Conservation (phyloP, 2,797 vertebrate species). For the Pantherophis alleghaniensis region DNA sequence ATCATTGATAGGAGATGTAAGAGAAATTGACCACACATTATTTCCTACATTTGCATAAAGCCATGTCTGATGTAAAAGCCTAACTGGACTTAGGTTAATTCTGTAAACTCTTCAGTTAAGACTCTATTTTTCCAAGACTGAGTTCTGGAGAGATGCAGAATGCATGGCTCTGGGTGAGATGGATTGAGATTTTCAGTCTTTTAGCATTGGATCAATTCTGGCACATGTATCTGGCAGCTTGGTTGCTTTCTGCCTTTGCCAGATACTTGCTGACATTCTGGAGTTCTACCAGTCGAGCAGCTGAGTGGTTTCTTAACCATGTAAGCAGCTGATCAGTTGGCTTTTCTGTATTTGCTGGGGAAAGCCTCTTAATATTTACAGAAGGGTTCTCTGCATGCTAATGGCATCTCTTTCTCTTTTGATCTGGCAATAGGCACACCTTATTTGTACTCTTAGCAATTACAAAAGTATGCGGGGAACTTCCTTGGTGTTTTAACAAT, state of each 20-base stretch:
- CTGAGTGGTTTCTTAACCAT: neutral
- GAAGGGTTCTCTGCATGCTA: neutral
- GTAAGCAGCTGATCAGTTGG: neutral
- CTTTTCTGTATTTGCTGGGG: neutral
- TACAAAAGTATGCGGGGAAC: neutral
- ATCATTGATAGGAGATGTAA: neutral
- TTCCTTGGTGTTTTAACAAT: neutral
- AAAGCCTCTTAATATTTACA: neutral
- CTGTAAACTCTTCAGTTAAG: neutral
- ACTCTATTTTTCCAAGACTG: neutral
- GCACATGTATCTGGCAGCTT: neutral
- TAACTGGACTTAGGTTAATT: neutral
- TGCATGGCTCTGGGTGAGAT: neutral
- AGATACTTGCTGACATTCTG: fast-evolving
- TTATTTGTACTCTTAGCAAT: neutral
- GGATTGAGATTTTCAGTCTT: neutral
- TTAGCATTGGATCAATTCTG: neutral
- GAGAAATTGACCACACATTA: neutral
- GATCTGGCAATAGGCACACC: neutral
- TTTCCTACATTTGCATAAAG: neutral
- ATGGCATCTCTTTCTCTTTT: fast-evolving
- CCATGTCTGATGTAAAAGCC: neutral
- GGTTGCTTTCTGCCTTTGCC: neutral
- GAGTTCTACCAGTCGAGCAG: constrained; percentile 7
- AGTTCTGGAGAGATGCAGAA: neutral